phyloP scores from a whole-genome alignment of 2,113 vertebrate species.

The Indri indri region DNA sequence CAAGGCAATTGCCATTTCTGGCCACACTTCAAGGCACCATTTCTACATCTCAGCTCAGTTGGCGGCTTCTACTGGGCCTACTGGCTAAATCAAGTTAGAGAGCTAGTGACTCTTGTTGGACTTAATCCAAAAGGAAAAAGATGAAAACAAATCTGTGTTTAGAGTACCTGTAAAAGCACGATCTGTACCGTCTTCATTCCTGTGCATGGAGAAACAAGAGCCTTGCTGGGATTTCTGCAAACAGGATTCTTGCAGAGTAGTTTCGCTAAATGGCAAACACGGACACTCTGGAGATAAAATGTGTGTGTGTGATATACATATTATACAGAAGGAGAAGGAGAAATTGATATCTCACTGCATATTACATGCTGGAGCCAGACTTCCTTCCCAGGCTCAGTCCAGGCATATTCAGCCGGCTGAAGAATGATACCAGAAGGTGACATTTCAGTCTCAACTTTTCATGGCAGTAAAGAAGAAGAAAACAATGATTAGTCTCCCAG shows the following conservation, averaged over 20 bases:
- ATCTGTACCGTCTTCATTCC: not conserved
- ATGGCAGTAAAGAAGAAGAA: not conserved
- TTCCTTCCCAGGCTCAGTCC: not conserved
- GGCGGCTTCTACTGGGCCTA: not conserved
- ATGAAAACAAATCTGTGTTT: constrained; percentile 16
- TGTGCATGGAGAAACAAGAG: not conserved
- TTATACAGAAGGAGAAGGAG: not conserved
- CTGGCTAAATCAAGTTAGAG: not conserved
- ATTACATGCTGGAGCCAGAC: not conserved
- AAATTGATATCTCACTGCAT: not conserved
- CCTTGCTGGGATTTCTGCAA: not conserved
- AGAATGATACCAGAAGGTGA: not conserved
- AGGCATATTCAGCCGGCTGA: not conserved
- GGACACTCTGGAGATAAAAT: not conserved
- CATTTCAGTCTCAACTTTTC: not conserved
- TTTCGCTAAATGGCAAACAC: not conserved
- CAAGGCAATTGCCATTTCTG: not conserved
- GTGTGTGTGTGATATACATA: not conserved
- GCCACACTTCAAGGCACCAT: not conserved
- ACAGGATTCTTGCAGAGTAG: not conserved
- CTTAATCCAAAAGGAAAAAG: not conserved
- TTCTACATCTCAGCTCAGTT: not conserved
- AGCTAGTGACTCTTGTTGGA: not conserved
- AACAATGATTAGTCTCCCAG: not conserved
- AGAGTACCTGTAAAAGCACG: not conserved